phyloP scores from a whole-genome alignment of 2,797 vertebrate genomes.

The Emys orbicularis region DNA sequence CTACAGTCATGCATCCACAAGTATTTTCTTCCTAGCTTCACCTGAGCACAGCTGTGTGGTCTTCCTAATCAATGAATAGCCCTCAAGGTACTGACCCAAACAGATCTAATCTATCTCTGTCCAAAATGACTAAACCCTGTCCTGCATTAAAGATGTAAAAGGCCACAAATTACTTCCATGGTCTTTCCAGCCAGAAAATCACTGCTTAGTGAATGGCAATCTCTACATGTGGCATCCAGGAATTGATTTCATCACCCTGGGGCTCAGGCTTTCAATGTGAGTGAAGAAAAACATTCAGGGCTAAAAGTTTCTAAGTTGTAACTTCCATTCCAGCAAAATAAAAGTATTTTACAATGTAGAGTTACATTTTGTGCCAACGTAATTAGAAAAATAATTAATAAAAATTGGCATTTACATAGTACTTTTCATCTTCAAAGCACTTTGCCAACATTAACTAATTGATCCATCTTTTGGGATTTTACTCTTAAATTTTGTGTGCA shows the following conservation, averaged over 20 bases:
- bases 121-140: conserved; percentile 58
- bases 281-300: neutral
- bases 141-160: conserved; percentile 68
- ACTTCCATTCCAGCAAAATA: neutral
- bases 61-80: conserved; percentile 65
- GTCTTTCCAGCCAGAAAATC: conserved; percentile 39
- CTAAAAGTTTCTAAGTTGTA: conserved; percentile 14
- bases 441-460: neutral
- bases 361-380: neutral
- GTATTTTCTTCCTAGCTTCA: conserved; percentile 34
- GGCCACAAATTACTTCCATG: conserved; percentile 62
- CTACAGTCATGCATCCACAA: neutral
- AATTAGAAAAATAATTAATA: neutral
- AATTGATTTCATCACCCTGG: neutral
- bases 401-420: neutral
- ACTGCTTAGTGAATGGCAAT: conserved; percentile 15
- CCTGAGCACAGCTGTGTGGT: conserved; percentile 26
- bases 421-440: conserved; percentile 8
- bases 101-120: conserved; percentile 64
- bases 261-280: conserved; percentile 8
- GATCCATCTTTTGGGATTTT: neutral
- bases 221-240: conserved; percentile 33
- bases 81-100: conserved; percentile 50
- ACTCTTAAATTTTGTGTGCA: neutral
- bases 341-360: neutral